Conservation (phyloP, 23 tunicate species). For the Halocynthia roretzi region DNA sequence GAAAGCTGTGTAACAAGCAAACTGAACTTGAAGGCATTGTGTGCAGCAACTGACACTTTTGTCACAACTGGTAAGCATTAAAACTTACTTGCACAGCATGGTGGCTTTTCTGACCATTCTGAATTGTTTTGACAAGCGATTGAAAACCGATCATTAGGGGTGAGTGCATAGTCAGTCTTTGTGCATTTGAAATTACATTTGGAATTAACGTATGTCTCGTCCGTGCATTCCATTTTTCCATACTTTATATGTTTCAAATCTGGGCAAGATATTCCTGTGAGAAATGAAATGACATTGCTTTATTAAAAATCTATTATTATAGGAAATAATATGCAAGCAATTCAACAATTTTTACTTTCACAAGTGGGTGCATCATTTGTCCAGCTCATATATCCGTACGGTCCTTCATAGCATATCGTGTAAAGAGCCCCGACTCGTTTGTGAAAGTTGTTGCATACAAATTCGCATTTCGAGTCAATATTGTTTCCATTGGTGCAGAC, state of each 20-base stretch:
- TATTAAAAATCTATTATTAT: no score
- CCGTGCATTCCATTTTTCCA: slow-evolving; percentile 9
- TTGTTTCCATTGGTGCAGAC: background rate
- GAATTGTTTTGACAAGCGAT: slow-evolving; percentile 4
- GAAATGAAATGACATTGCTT: background rate
- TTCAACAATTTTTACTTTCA: background rate
- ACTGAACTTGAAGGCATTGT: background rate
- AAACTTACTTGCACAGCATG: slow-evolving; percentile 82
- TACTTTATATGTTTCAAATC: background rate
- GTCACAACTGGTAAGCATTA: background rate
- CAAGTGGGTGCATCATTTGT: background rate
- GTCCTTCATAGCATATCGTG: background rate
- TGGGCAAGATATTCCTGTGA: slow-evolving; percentile 11
- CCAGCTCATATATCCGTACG: slow-evolving; percentile 3
- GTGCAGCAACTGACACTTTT: background rate
- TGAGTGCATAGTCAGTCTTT: background rate
- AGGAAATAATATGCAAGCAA: background rate
- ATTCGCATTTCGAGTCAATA: slow-evolving; percentile 4
- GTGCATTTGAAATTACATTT: slow-evolving; percentile 18
- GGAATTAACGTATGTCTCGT: slow-evolving; percentile 2
- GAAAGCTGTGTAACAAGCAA: no score
- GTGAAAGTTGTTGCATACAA: slow-evolving; percentile 3
- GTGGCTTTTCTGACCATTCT: slow-evolving; percentile 53
- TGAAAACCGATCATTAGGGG: background rate
- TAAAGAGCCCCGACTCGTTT: background rate